Evolutionary conservation across 2,888 invertebrate species (phyloP).

Genomic region (Caenorhabditis sp.): DNA sequence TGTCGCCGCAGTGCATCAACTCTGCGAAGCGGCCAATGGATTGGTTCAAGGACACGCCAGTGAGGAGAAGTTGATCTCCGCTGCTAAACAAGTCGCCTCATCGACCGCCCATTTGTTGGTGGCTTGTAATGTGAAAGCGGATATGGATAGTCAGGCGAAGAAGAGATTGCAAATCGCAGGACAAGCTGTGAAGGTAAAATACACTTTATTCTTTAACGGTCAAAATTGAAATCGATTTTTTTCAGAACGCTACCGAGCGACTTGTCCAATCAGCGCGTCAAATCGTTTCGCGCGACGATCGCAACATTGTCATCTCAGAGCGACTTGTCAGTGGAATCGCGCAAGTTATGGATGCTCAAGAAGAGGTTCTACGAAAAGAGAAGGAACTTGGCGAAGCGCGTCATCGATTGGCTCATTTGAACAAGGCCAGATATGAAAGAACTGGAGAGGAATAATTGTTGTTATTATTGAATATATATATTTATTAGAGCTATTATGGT

Average conservation of each 20-base stretch:
- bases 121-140: slow-evolving; percentile 98
- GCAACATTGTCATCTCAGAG: slow-evolving; percentile 86
- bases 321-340: slow-evolving; percentile 80
- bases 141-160: slow-evolving; percentile 91
- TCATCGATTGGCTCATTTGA: slow-evolving; percentile 85
- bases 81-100: slow-evolving; percentile 90
- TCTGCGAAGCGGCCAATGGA: slow-evolving; percentile 97
- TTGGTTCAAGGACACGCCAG: slow-evolving; percentile 78
- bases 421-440: slow-evolving; percentile 86
- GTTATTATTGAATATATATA: neutral
- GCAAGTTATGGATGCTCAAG: slow-evolving; percentile 73
- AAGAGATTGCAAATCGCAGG: slow-evolving; percentile 79
- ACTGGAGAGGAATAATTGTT: slow-evolving; percentile 7
- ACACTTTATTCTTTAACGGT: too few species aligned
- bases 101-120: slow-evolving; percentile 96
- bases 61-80: slow-evolving; percentile 93
- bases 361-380: slow-evolving; percentile 87
- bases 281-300: slow-evolving; percentile 82
- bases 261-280: slow-evolving; percentile 86
- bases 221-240: slow-evolving; percentile 2
- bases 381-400: slow-evolving; percentile 86
- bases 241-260: slow-evolving; percentile 90
- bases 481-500: neutral
- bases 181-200: slow-evolving; percentile 57
- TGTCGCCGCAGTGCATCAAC: slow-evolving; percentile 94